A percentile compares a stretch with the other conserved stretches of the same genome.
Conservation (phyloP, 2,888 invertebrate species). For the Scaptomyza tumidula region DNA sequence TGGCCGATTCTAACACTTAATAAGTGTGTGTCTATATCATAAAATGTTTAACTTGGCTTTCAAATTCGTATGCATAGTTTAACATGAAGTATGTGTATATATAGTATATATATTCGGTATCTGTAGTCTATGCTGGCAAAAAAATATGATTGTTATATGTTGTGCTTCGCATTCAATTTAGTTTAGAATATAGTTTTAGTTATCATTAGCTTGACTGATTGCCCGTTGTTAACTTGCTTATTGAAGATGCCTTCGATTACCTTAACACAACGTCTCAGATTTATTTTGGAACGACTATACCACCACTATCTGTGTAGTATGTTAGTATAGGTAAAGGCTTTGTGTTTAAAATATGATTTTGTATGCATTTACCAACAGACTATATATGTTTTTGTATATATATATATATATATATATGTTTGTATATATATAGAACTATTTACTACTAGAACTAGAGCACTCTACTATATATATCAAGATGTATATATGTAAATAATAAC, state of each 20-base stretch:
- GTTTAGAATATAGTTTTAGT: slow-evolving; percentile 59
- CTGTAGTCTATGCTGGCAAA: slow-evolving; percentile 64
- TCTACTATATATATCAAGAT: slow-evolving; percentile 40
- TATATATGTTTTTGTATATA: slow-evolving; percentile 13
- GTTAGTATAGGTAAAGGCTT: slow-evolving; percentile 26
- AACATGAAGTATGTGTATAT: slow-evolving; percentile 51
- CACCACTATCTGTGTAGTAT: slow-evolving; percentile 2
- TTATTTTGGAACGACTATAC: slow-evolving; percentile 29
- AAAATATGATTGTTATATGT: slow-evolving; percentile 58
- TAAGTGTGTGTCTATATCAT: slow-evolving; percentile 21
- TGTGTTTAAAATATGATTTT: slow-evolving; percentile 38
- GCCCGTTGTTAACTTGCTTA: slow-evolving; percentile 66
- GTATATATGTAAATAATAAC: slow-evolving; percentile 20
- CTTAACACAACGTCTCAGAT: slow-evolving; percentile 32
- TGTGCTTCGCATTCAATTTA: slow-evolving; percentile 27
- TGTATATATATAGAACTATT: slow-evolving; percentile 46
- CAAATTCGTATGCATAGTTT: slow-evolving; percentile 59
- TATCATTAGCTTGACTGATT: slow-evolving; percentile 68
- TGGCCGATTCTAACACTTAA: slow-evolving; percentile 26
- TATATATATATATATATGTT: slow-evolving; percentile 3
- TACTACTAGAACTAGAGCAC: slow-evolving; percentile 67
- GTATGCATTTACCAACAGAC: slow-evolving; percentile 63
- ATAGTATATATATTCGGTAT: slow-evolving; percentile 28
- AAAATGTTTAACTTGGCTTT: slow-evolving; percentile 67
- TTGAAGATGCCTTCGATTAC: slow-evolving; percentile 38